Evolutionary conservation across 2,113 vertebrate genomes (phyloP), one percentile per base, ranked within the genome.

Genomic region (Ictalurus furcatus): DNA sequence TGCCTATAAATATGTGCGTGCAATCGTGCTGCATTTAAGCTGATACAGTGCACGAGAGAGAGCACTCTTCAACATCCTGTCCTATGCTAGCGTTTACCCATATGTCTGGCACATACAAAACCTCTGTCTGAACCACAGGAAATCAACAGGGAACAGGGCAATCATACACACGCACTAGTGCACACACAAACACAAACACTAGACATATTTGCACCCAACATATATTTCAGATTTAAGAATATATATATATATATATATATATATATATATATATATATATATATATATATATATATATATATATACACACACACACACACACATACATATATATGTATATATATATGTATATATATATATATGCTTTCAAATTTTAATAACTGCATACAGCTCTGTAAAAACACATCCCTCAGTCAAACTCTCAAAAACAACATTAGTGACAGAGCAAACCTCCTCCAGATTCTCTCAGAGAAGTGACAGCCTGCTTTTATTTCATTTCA

Each of bases 81-180:
- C 65, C 61, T 87, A 65, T 63, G 88, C 76, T 78, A 56, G 28
- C 85, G 86, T 87, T 88, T 67, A 90, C 71, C 76, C 87, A 65
- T 80, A 80, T 37, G 92, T 92, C 91, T 92, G 86, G 76, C 91
- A 92, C 92, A 88, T 92, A 61, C 79, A 92, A 92, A 83, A 92
- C 90, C 91, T 90, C 91, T 92, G 92, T 92, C 92, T 92, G 92
- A 84, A 92, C 92, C 92, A 92, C 92, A 92, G 91, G 91, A 92
- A 92, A 90, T 90, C 91, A 92, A 90, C 91, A 89, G 48, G 88
- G 88, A 89, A 73, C 79, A 71, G 87, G 52, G 79, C 78, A 83
- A 59, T 73, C 90, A 89, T 85, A 87, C 80, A 90, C 90, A 88
- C 83, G 80, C 89, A 91, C 89, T 85, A 14, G 80, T 91, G 87